A percentile compares a stretch with the other conserved stretches of the same genome.
These are phyloP conservation scores for Athrips mouffetella DNA, from an alignment of 2,888 invertebrate species.

Conservation along the genomic window DNA sequence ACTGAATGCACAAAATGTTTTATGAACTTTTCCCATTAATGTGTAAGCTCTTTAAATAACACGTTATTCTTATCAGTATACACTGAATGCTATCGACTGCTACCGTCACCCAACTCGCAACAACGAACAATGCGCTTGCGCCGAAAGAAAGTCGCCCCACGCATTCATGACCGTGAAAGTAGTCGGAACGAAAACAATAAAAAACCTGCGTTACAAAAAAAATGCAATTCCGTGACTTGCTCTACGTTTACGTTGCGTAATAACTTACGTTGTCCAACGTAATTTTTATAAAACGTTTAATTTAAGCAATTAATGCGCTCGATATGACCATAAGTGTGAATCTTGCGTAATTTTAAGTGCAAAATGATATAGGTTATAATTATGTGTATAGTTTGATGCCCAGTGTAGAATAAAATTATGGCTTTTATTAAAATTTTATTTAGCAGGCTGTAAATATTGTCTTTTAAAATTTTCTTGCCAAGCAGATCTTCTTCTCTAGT, in stretches of 20 bases:
- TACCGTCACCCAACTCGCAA: neutral
- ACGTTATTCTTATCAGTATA: too few relatives aligned
- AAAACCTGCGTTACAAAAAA: constrained; percentile 29
- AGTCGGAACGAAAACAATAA: constrained; percentile 47
- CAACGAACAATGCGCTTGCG: constrained; percentile 28
- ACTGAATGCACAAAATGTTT: too few relatives aligned
- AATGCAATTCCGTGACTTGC: constrained; percentile 47
- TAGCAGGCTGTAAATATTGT: too few relatives aligned
- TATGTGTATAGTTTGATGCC: neutral
- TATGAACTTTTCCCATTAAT: too few relatives aligned
- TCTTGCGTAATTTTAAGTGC: constrained; percentile 3
- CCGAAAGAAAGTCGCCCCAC: constrained; percentile 56
- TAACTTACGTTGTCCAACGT: constrained; percentile 33
- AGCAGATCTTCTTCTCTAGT: too few relatives aligned
- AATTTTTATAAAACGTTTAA: constrained; percentile 15
- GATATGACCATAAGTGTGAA: neutral
- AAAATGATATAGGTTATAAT: constrained; percentile 7
- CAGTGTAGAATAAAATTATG: too few relatives aligned
- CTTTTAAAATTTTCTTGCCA: too few relatives aligned
- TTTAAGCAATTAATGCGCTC: constrained; percentile 2
- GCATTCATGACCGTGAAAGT: constrained; percentile 69
- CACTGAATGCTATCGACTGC: neutral
- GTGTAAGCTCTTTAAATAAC: too few relatives aligned
- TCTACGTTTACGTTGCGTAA: constrained; percentile 28
- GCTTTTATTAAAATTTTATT: too few relatives aligned